Evolutionary conservation across 2,113 vertebrate species (phyloP).

Genomic region (Myocastor coypus): DNA sequence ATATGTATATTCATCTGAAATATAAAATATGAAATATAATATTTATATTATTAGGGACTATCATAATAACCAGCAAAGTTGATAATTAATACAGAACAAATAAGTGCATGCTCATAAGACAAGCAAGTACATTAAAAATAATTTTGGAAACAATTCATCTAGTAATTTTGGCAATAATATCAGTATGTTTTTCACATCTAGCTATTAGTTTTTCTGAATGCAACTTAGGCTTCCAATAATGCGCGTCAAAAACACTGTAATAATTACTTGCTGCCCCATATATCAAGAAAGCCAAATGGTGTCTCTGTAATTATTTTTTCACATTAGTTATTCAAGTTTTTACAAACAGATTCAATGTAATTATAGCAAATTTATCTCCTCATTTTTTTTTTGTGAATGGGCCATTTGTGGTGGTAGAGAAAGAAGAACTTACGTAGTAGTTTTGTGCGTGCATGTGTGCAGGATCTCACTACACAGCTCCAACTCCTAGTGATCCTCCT

Average conservation of each 20-base stretch:
- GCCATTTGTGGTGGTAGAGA: not conserved
- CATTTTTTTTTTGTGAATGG: not conserved
- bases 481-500: too few species aligned
- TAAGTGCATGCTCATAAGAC: not conserved
- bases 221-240: not conserved
- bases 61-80: not conserved
- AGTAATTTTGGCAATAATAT: not conserved
- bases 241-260: slow-evolving; percentile 13
- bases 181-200: not conserved
- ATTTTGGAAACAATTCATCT: not conserved
- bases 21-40: not conserved
- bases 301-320: not conserved
- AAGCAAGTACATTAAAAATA: not conserved
- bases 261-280: not conserved
- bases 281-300: slow-evolving; percentile 16
- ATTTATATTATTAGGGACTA: not conserved
- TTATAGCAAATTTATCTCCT: not conserved
- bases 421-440: not conserved
- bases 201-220: not conserved
- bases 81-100: not conserved
- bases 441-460: too few species aligned
- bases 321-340: not conserved
- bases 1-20: not conserved
- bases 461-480: too few species aligned
- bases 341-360: not conserved